Percentiles rank a stretch among this genome's conserved stretches.
Evolutionary conservation across 2,888 invertebrate genomes (phyloP).

Genomic region (Microdon myrmicae): DNA sequence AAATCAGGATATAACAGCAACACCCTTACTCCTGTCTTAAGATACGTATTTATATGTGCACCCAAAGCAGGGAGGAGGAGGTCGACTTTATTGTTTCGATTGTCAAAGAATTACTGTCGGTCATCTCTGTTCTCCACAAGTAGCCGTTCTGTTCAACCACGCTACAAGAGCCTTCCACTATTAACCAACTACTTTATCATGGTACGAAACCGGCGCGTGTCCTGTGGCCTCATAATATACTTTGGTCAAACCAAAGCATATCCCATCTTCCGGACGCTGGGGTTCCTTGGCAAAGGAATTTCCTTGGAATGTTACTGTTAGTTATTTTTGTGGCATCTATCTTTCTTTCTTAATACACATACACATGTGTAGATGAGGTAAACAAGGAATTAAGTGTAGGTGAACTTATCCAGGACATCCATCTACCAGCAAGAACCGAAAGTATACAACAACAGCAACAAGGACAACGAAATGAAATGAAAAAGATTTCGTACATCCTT

Average conservation of each 20-base stretch:
- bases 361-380: conserved; percentile 5
- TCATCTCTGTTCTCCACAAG: no score
- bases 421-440: conserved; percentile 13
- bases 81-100: conserved; percentile 30
- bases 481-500: conserved; percentile 16
- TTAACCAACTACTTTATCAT: conserved; percentile 31
- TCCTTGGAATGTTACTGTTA: conserved; percentile 40
- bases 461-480: background rate
- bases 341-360: conserved; percentile 22
- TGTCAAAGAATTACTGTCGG: conserved; percentile 19
- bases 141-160: no score
- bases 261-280: conserved; percentile 4
- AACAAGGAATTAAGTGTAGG: conserved; percentile 44
- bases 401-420: no score
- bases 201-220: conserved; percentile 28
- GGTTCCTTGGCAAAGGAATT: conserved; percentile 29
- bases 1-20: conserved; percentile 28
- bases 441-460: background rate
- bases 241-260: conserved; percentile 34
- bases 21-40: conserved; percentile 22
- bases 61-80: background rate
- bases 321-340: conserved; percentile 32
- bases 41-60: conserved; percentile 9
- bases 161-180: background rate
- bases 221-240: conserved; percentile 36